Conservation (phyloP, 2,888 invertebrate genomes). For the Protodeltote pygarga region DNA sequence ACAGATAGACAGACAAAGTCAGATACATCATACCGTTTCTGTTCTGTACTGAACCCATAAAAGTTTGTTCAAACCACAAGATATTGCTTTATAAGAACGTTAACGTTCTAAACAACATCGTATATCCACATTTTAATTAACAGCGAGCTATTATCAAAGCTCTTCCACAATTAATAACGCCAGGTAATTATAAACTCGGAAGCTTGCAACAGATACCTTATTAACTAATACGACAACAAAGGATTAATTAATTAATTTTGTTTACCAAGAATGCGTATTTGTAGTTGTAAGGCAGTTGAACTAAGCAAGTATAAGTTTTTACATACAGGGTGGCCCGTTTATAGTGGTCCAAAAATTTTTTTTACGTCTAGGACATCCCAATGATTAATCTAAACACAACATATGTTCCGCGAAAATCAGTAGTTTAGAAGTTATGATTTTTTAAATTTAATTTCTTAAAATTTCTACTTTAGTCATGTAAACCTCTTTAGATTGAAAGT, state of each 20-base stretch:
- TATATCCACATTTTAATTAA: conserved; percentile 30
- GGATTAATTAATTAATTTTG: conserved; percentile 15
- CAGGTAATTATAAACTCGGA: conserved; percentile 24
- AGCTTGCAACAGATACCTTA: conserved; percentile 25
- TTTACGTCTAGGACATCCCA: no score
- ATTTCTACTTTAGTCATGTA: no score
- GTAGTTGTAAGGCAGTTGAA: not conserved
- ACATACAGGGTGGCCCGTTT: no score
- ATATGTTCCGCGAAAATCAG: no score
- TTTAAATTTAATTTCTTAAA: no score
- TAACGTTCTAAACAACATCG: conserved; percentile 2
- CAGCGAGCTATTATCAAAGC: conserved; percentile 17
- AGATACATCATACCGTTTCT: not conserved
- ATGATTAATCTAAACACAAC: no score
- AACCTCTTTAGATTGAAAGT: no score
- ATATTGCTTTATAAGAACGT: not conserved
- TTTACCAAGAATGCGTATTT: not conserved
- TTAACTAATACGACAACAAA: conserved; percentile 18
- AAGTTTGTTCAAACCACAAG: not conserved
- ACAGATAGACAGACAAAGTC: no score
- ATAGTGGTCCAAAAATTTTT: no score
- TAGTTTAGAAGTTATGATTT: no score
- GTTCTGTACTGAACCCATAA: not conserved
- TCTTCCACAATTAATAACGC: conserved; percentile 4
- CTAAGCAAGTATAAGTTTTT: not conserved